phyloP scores from a whole-genome alignment of 2,797 vertebrate species.

The Phrynocephalus guinanensis region DNA sequence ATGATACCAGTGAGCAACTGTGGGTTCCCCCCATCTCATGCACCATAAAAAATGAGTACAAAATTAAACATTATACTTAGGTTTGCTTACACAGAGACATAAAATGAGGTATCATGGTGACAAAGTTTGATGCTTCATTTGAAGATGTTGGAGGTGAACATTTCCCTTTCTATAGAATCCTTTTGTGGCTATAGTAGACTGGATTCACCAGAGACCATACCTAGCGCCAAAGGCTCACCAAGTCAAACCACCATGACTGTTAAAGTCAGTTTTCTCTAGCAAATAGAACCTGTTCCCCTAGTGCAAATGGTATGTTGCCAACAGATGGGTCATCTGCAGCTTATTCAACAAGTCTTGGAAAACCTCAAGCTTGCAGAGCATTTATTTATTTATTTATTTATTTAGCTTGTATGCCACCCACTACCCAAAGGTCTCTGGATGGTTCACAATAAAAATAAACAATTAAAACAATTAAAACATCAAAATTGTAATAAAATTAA shows the following conservation, averaged over 20 bases:
- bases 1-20: neutral
- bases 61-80: neutral
- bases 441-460: too few relatives aligned
- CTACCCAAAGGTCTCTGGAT: too few relatives aligned
- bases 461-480: too few relatives aligned
- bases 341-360: too few relatives aligned
- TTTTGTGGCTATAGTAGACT: neutral
- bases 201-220: neutral
- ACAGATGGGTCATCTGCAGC: too few relatives aligned
- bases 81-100: neutral
- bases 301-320: too few relatives aligned
- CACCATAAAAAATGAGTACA: constrained; percentile 7
- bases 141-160: neutral
- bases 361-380: too few relatives aligned
- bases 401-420: too few relatives aligned
- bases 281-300: too few relatives aligned
- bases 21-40: neutral
- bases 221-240: neutral
- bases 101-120: neutral
- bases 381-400: too few relatives aligned
- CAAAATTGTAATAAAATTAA: too few relatives aligned
- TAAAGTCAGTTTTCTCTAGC: neutral
- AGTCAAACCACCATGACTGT: neutral
- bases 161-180: neutral
- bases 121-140: neutral